phyloP scores from a whole-genome alignment of 2,797 vertebrate genomes.

The Sebastes vulpes region DNA sequence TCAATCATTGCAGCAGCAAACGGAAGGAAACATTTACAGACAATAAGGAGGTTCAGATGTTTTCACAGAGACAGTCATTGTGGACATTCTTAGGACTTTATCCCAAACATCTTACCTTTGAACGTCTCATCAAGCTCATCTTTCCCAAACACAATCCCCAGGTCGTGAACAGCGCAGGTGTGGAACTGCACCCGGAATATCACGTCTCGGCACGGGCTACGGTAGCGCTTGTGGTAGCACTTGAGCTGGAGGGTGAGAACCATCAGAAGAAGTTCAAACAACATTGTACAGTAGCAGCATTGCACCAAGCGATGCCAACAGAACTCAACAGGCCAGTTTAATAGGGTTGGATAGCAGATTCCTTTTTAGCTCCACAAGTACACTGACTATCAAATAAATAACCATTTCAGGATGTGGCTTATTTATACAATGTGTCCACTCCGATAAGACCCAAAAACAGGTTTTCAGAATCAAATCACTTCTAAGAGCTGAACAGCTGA shows the following conservation, averaged over 20 bases:
- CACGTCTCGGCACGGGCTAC: conserved; percentile 91
- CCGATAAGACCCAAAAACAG: neutral
- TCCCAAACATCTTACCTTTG: conserved; percentile 85
- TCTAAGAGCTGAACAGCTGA: neutral
- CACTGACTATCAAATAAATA: neutral
- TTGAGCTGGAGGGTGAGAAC: conserved; percentile 87
- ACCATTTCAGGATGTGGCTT: neutral
- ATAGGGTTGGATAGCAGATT: neutral
- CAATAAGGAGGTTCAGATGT: neutral
- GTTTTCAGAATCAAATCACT: neutral
- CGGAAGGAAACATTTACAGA: neutral
- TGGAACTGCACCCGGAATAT: conserved; percentile 98
- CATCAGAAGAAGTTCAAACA: neutral
- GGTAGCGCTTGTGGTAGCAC: conserved; percentile 97
- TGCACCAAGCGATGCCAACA: neutral
- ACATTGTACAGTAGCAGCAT: too few relatives aligned
- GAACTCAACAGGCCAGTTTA: neutral
- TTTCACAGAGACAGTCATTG: neutral
- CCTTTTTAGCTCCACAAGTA: neutral
- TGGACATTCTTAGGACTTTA: neutral
- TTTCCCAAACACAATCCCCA: conserved; percentile 94
- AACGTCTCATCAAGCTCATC: conserved; percentile 97
- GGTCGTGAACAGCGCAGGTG: conserved; percentile 95
- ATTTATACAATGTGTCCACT: neutral
- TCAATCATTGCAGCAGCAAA: neutral